These are phyloP conservation scores for Microplitis deprimator DNA, from an alignment of 2,888 invertebrate genomes.

Conservation along the genomic window DNA sequence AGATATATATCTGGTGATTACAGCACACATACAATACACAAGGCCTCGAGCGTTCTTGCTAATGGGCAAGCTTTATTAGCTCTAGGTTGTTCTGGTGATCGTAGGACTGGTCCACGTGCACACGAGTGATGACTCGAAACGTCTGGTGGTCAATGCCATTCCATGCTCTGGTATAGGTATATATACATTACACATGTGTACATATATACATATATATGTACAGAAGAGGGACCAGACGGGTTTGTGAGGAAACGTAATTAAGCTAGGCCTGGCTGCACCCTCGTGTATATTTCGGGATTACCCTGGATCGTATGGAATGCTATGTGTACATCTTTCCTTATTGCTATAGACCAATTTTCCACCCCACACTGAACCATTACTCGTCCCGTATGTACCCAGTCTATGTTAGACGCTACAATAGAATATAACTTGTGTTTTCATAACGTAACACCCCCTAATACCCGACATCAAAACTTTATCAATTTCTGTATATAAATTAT, in stretches of 20 bases:
- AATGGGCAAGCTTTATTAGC: slow-evolving; percentile 54
- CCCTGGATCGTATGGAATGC: slow-evolving; percentile 47
- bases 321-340: slow-evolving; percentile 45
- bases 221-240: slow-evolving; percentile 46
- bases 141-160: slow-evolving; percentile 47
- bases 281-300: slow-evolving; percentile 50
- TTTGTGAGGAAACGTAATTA: slow-evolving; percentile 56
- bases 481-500: neutral
- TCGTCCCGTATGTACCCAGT: slow-evolving; percentile 19
- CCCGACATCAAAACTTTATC: neutral
- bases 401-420: neutral
- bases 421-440: slow-evolving; percentile 26
- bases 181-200: neutral
- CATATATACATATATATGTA: slow-evolving; percentile 21
- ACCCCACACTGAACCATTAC: slow-evolving; percentile 50
- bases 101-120: slow-evolving; percentile 29
- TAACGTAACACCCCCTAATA: neutral
- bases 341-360: slow-evolving; percentile 51
- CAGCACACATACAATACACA: slow-evolving; percentile 18
- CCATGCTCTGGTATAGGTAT: neutral
- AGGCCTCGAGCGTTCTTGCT: slow-evolving; percentile 45
- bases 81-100: slow-evolving; percentile 25
- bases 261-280: slow-evolving; percentile 42
- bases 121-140: slow-evolving; percentile 53
- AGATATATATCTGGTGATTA: slow-evolving; percentile 29